phyloP scores from a whole-genome alignment of 1,140 invertebrate genomes.

The Drosophila erecta region DNA sequence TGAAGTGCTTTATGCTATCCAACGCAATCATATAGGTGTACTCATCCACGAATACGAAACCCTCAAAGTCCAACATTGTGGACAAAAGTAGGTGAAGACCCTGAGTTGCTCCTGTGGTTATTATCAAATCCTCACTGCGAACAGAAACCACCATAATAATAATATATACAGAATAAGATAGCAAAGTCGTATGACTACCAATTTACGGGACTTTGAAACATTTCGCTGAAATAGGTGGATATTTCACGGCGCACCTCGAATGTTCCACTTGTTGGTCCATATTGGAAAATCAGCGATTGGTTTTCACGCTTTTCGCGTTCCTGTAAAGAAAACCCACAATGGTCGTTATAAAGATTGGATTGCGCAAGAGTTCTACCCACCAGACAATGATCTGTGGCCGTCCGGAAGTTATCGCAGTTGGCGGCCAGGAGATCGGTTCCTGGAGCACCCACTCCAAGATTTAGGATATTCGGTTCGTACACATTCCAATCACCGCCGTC shows the following conservation, averaged over 20 bases:
- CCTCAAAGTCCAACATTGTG: slow-evolving; percentile 86
- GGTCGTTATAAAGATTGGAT: slow-evolving; percentile 6
- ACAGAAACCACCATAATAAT: slow-evolving; percentile 15
- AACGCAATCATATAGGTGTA: slow-evolving; percentile 89
- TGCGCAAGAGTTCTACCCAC: slow-evolving; percentile 62
- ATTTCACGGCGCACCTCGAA: slow-evolving; percentile 86
- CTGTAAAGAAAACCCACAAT: slow-evolving; percentile 58
- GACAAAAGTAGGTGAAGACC: slow-evolving; percentile 87
- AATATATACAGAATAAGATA: neutral
- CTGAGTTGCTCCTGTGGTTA: slow-evolving; percentile 88
- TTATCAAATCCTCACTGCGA: slow-evolving; percentile 86
- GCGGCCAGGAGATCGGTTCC: slow-evolving; percentile 86
- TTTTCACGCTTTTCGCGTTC: slow-evolving; percentile 84
- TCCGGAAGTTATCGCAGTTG: slow-evolving; percentile 85
- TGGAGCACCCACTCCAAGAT: slow-evolving; percentile 86
- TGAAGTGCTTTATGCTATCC: slow-evolving; percentile 86
- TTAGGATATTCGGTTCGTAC: slow-evolving; percentile 84
- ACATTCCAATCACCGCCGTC: slow-evolving; percentile 86
- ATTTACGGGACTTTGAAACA: slow-evolving; percentile 85
- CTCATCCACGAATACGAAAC: slow-evolving; percentile 88
- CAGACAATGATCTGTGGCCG: slow-evolving; percentile 85
- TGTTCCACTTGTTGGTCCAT: slow-evolving; percentile 85
- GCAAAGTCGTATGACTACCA: slow-evolving; percentile 56
- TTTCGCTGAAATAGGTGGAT: slow-evolving; percentile 85
- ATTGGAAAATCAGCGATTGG: slow-evolving; percentile 86